Conservation (phyloP, 1,140 invertebrate species). For the Atta colombica region DNA sequence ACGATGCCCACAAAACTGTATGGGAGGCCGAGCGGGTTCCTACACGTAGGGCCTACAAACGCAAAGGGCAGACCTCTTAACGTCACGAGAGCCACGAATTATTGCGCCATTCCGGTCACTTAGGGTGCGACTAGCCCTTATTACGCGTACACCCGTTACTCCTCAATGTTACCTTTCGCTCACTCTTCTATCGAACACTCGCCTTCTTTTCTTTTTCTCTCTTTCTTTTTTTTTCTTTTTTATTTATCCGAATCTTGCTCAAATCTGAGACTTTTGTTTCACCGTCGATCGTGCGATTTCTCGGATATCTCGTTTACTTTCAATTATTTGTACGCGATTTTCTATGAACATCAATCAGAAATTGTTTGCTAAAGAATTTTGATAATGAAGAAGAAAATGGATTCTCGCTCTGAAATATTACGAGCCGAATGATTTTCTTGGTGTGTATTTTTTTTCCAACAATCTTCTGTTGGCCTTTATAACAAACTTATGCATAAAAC, state of each 20-base stretch:
- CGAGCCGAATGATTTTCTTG: background rate
- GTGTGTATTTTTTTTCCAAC: background rate
- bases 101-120: slow-evolving; percentile 86
- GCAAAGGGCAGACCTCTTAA: slow-evolving; percentile 84
- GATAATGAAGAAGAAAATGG: slow-evolving; percentile 14
- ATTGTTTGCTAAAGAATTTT: slow-evolving; percentile 39
- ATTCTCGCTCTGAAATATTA: background rate
- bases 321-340: slow-evolving; percentile 3
- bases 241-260: slow-evolving; percentile 20
- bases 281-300: background rate
- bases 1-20: slow-evolving; percentile 80
- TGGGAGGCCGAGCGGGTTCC: slow-evolving; percentile 73
- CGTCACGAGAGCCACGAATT: slow-evolving; percentile 85
- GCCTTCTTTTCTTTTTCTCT: slow-evolving; percentile 33
- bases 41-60: slow-evolving; percentile 74
- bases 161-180: slow-evolving; percentile 15
- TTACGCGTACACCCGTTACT: slow-evolving; percentile 78
- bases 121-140: slow-evolving; percentile 84
- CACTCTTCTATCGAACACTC: background rate
- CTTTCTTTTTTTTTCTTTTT: slow-evolving; percentile 8
- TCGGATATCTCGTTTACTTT: background rate
- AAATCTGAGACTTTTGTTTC: background rate
- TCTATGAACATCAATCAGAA: slow-evolving; percentile 20
- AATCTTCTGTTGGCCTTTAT: background rate
- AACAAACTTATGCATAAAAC: background rate